Evolutionary conservation across 2,888 invertebrate genomes (phyloP).

Genomic region (Diabrotica balteata): DNA sequence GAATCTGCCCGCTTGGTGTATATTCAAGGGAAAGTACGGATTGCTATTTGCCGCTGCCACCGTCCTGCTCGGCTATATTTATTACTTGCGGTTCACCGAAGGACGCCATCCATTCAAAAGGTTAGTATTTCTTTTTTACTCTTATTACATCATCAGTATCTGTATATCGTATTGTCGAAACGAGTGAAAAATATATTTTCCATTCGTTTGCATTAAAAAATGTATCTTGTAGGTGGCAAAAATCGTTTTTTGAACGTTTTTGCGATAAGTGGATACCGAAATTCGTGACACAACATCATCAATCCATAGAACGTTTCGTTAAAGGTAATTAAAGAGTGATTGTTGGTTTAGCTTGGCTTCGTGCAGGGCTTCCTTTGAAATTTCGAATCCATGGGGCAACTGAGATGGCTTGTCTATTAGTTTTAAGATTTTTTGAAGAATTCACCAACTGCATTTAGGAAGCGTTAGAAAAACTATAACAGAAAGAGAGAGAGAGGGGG

Average conservation of each 20-base stretch:
- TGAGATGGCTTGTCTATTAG: too few species aligned
- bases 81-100: slow-evolving; percentile 64
- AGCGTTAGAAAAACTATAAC: too few species aligned
- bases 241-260: too few species aligned
- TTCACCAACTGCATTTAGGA: too few species aligned
- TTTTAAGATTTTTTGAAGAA: too few species aligned
- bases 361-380: too few species aligned
- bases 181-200: background rate
- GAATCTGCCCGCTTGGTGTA: slow-evolving; percentile 57
- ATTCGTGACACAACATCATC: background rate
- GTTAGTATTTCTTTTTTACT: slow-evolving; percentile 44
- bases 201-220: background rate
- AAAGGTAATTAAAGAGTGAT: background rate
- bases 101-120: slow-evolving; percentile 49
- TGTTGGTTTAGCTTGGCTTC: too few species aligned
- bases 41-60: slow-evolving; percentile 65
- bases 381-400: too few species aligned
- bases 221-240: background rate
- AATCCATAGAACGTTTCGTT: slow-evolving; percentile 2
- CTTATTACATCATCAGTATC: background rate
- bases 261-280: too few species aligned
- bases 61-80: slow-evolving; percentile 67
- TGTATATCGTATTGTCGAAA: background rate
- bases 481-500: too few species aligned
- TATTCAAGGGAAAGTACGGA: slow-evolving; percentile 59